phyloP scores from a whole-genome alignment of 2,113 vertebrate genomes.

The Dasyurus viverrinus region DNA sequence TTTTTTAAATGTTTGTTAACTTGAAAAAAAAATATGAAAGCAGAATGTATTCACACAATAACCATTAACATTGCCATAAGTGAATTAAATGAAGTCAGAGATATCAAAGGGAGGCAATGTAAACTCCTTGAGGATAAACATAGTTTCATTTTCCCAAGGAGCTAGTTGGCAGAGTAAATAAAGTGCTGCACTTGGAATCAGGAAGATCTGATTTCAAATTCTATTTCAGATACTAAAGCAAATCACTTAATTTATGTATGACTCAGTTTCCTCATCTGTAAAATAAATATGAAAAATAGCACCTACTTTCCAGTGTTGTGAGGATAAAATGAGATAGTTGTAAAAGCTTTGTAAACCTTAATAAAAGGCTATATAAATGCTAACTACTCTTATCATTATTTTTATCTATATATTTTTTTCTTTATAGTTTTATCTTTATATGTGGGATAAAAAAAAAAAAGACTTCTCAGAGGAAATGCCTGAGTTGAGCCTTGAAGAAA shows the following conservation, averaged over 20 bases:
- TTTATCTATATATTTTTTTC: not conserved
- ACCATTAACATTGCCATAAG: not conserved
- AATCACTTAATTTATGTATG: not conserved
- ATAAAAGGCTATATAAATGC: not conserved
- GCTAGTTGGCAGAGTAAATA: not conserved
- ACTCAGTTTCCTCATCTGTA: not conserved
- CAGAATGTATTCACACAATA: not conserved
- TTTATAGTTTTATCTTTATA: not conserved
- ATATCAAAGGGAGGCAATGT: not conserved
- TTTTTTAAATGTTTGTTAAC: not conserved
- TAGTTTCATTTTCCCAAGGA: not conserved
- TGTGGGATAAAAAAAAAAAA: not conserved
- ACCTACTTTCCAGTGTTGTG: not conserved
- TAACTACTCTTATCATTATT: slow-evolving; percentile 2
- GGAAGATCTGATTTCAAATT: not conserved
- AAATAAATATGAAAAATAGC: not conserved
- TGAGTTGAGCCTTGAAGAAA: not conserved
- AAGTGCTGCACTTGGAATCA: slow-evolving; percentile 12
- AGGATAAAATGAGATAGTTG: not conserved
- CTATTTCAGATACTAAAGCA: not conserved
- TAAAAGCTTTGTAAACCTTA: no score
- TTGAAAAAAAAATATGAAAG: not conserved
- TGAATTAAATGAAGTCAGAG: not conserved
- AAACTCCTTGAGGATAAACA: not conserved
- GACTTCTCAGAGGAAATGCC: not conserved